phyloP scores from a whole-genome alignment of 2,888 invertebrate genomes.

The Lasioglossum vierecki region DNA sequence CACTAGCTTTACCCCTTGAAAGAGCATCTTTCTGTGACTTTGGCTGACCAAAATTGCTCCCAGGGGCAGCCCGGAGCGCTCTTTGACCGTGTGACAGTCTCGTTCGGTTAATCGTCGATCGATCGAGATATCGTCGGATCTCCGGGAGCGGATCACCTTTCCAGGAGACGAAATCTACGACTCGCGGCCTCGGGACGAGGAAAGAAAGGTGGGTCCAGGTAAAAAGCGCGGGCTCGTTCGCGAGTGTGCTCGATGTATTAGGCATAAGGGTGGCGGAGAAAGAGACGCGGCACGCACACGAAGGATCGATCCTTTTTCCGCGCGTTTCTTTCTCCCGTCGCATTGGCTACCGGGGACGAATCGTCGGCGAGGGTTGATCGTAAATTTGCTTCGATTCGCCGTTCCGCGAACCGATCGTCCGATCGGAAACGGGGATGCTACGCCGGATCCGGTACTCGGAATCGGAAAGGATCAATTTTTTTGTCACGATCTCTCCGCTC shows the following conservation, averaged over 20 bases:
- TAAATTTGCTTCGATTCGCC: conserved; percentile 64
- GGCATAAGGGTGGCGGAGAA: conserved; percentile 46
- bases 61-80: not conserved
- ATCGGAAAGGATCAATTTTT: conserved; percentile 54
- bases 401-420: conserved; percentile 47
- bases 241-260: conserved; percentile 54
- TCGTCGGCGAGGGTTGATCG: conserved; percentile 58
- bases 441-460: conserved; percentile 50
- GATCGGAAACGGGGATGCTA: conserved; percentile 48
- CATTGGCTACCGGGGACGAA: conserved; percentile 19
- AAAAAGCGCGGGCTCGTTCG: conserved; percentile 52
- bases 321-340: conserved; percentile 26
- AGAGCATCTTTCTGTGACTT: not conserved
- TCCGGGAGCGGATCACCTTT: conserved; percentile 64
- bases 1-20: too few species aligned
- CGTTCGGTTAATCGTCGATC: conserved; percentile 57
- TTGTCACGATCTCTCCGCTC: conserved; percentile 16
- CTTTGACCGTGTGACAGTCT: not conserved
- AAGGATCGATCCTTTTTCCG: conserved; percentile 36
- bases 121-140: conserved; percentile 66
- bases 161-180: conserved; percentile 58
- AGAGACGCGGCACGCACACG: conserved; percentile 14
- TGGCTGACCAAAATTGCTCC: not conserved
- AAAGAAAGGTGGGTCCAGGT: conserved; percentile 3
- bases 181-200: conserved; percentile 10